Conservation (phyloP, 2,797 vertebrate species). For the Intellagama lesueurii region DNA sequence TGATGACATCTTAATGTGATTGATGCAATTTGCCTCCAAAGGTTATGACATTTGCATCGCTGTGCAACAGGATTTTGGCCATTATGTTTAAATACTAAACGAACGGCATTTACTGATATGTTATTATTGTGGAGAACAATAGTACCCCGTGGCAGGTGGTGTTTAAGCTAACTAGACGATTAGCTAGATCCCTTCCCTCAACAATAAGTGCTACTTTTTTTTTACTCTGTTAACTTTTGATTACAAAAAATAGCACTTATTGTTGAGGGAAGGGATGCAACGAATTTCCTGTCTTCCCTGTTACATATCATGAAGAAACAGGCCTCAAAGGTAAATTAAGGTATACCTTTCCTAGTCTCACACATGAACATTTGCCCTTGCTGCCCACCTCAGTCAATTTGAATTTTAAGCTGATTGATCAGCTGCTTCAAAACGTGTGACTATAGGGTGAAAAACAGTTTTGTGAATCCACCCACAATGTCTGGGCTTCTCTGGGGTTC, state of each 20-base stretch:
- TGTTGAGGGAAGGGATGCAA: background rate
- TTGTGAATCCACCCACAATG: background rate
- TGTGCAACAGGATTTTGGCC: background rate
- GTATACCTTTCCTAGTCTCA: background rate
- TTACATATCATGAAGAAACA: no score
- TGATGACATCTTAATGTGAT: no score
- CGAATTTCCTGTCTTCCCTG: no score
- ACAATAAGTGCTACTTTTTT: no score
- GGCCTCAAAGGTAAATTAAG: background rate
- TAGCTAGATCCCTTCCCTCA: no score
- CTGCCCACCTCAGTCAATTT: background rate
- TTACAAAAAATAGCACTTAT: background rate
- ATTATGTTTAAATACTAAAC: background rate
- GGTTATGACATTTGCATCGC: no score
- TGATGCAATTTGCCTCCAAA: no score
- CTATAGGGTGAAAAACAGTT: background rate
- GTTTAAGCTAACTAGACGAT: no score
- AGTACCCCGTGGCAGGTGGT: background rate
- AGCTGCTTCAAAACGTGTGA: background rate
- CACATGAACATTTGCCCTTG: background rate
- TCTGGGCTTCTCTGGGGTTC: slow-evolving; percentile 30
- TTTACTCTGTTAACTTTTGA: no score
- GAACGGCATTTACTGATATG: background rate
- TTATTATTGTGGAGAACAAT: background rate
- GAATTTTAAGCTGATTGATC: background rate